Conservation (phyloP, 2,797 vertebrate genomes). For the Clarias laeviceps region DNA sequence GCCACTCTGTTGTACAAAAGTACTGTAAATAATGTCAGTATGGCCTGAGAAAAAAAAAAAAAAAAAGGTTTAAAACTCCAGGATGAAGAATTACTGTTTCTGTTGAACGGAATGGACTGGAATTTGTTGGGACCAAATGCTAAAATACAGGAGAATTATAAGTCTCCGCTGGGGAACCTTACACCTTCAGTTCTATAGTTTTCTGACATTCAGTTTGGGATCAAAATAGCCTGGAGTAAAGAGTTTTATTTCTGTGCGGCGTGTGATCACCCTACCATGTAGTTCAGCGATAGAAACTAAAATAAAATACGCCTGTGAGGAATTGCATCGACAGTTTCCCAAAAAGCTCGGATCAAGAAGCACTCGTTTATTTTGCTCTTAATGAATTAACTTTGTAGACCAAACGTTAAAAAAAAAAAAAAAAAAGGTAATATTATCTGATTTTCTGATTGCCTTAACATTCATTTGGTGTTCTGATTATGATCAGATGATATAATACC, state of each 20-base stretch:
- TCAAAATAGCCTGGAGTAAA: conserved; percentile 63
- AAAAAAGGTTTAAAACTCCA: not conserved
- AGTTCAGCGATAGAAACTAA: conserved; percentile 10
- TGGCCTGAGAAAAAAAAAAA: not conserved
- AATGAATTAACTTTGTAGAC: not conserved
- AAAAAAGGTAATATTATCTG: not conserved
- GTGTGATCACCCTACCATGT: conserved; percentile 52
- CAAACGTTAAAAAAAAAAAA: not conserved
- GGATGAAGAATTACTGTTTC: not conserved
- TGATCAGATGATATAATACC: not conserved
- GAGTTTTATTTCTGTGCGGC: conserved; percentile 69
- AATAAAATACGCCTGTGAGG: conserved; percentile 17
- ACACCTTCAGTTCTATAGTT: conserved; percentile 9
- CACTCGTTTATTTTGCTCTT: not conserved
- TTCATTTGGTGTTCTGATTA: not conserved
- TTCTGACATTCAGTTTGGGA: conserved; percentile 43
- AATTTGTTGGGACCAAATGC: conserved; percentile 1
- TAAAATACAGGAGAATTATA: conserved; percentile 15
- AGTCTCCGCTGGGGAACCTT: conserved; percentile 8
- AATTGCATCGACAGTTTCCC: not conserved
- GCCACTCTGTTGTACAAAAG: not conserved
- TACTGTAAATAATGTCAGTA: not conserved
- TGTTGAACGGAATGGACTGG: not conserved
- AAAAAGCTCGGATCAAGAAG: not conserved
- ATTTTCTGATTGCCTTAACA: not conserved